Conservation (phyloP, 1,140 invertebrate species). For the Helicoverpa armigera region DNA sequence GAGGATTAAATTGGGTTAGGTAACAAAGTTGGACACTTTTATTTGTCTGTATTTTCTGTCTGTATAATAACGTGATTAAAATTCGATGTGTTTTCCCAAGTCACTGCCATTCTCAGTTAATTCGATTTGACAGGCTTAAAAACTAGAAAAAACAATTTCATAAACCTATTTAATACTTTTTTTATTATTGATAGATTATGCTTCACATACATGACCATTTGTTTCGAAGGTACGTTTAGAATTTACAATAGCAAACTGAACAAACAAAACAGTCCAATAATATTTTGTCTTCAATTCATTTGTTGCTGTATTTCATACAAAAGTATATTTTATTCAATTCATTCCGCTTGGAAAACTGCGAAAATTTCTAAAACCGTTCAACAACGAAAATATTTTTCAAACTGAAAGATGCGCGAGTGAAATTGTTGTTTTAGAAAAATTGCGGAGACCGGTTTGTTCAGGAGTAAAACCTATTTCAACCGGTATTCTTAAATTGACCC, state of each 20-base stretch:
- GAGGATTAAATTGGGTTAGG: not conserved
- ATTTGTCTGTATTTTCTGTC: not conserved
- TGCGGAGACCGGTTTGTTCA: too few species aligned
- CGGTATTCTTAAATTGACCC: too few species aligned
- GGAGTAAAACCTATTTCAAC: too few species aligned
- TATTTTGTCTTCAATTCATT: conserved; percentile 3
- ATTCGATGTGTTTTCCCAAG: too few species aligned
- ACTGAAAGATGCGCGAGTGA: too few species aligned
- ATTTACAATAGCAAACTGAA: not conserved
- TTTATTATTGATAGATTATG: not conserved
- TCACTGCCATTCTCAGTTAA: too few species aligned
- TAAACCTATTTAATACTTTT: too few species aligned
- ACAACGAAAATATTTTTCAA: too few species aligned
- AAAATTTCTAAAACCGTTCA: too few species aligned
- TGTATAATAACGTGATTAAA: not conserved
- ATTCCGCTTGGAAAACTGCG: not conserved
- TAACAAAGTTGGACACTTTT: not conserved
- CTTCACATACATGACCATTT: not conserved
- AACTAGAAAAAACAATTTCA: too few species aligned
- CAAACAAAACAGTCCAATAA: not conserved
- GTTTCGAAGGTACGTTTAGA: not conserved
- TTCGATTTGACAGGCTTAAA: too few species aligned
- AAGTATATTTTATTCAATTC: not conserved
- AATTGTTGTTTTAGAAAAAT: too few species aligned
- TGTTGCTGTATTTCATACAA: not conserved